A percentile compares a stretch with the other conserved stretches of the same genome.
phyloP scores from a whole-genome alignment of 2,797 vertebrate species.

The Spheniscus humboldti region DNA sequence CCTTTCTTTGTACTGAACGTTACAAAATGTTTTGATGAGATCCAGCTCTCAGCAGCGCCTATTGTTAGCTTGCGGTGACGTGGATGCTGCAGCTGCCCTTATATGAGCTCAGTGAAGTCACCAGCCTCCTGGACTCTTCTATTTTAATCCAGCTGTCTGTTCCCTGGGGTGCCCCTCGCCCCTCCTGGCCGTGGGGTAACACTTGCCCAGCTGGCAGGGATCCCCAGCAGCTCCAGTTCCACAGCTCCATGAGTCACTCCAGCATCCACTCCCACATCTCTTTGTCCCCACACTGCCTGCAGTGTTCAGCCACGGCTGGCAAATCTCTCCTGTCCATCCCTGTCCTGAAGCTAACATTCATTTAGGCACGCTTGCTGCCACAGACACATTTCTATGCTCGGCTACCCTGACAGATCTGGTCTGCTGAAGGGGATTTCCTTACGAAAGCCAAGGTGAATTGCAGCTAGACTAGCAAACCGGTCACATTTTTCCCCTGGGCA shows the following conservation, averaged over 20 bases:
- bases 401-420: neutral
- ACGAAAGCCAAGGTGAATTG: neutral
- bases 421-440: neutral
- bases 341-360: neutral
- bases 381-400: neutral
- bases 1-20: constrained; percentile 46
- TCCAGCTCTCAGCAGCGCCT: constrained; percentile 50
- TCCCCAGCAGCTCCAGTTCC: neutral
- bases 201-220: constrained; percentile 32
- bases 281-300: neutral
- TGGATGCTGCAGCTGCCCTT: constrained; percentile 63
- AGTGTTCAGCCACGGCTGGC: neutral
- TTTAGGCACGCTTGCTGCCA: neutral
- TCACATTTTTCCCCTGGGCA: neutral
- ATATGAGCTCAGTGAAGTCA: constrained; percentile 55
- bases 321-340: neutral
- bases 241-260: neutral
- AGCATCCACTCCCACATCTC: neutral
- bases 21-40: constrained; percentile 65
- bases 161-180: neutral
- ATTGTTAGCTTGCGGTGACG: constrained; percentile 59
- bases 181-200: neutral
- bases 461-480: neutral
- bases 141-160: constrained; percentile 33
- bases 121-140: constrained; percentile 45